Percentiles rank a stretch among this genome's conserved stretches.
phyloP scores from a whole-genome alignment of 2,113 vertebrate genomes.

The Myotis yumanensis region DNA sequence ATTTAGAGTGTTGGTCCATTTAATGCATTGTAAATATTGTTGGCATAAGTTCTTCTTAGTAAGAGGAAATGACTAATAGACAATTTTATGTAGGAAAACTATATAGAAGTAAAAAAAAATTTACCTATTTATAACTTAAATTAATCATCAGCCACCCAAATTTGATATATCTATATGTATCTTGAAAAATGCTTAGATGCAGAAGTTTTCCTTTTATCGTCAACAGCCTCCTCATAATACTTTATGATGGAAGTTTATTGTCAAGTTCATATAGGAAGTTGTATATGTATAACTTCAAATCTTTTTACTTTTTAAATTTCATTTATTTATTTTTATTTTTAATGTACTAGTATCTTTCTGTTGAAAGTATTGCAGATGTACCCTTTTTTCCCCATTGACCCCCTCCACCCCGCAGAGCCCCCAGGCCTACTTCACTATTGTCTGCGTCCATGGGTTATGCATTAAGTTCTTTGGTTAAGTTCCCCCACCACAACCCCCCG shows the following conservation, averaged over 20 bases:
- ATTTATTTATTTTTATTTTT: too few relatives aligned
- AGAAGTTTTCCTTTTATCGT: neutral
- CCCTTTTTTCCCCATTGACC: too few relatives aligned
- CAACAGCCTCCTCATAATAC: neutral
- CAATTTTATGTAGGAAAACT: neutral
- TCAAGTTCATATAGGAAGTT: neutral
- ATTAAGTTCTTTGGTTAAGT: too few relatives aligned
- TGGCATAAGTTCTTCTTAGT: neutral
- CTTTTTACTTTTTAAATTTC: neutral
- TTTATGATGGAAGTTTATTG: neutral
- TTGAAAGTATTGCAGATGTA: too few relatives aligned
- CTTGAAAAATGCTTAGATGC: neutral
- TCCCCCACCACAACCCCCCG: accelerated
- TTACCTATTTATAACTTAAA: neutral
- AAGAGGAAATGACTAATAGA: neutral
- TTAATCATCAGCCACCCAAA: accelerated
- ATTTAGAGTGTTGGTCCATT: neutral
- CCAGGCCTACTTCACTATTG: too few relatives aligned
- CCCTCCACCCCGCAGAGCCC: too few relatives aligned
- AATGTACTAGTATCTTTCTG: too few relatives aligned
- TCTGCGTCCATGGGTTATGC: too few relatives aligned
- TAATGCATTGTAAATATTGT: neutral
- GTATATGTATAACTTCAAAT: neutral
- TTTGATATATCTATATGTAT: neutral
- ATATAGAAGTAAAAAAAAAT: neutral